A percentile compares a stretch with the other conserved stretches of the same genome.
phyloP scores from a whole-genome alignment of 2,888 invertebrate genomes.

The Pherbina coryleti region DNA sequence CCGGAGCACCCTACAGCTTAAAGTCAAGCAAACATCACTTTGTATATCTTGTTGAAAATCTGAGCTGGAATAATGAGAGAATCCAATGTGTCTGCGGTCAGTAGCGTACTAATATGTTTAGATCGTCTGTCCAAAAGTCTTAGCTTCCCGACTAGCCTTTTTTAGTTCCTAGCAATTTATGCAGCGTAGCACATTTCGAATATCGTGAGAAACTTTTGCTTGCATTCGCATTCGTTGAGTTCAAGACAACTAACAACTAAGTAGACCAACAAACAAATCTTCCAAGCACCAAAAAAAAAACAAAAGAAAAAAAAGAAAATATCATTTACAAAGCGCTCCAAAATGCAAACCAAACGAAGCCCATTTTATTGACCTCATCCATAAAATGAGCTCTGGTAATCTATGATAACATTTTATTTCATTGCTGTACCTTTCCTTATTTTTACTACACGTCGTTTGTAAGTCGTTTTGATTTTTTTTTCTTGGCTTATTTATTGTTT shows the following conservation, averaged over 20 bases:
- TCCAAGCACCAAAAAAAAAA: neutral
- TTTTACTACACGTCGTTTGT: neutral
- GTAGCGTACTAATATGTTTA: too few species aligned
- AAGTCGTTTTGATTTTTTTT: neutral
- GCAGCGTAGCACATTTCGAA: neutral
- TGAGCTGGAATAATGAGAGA: too few species aligned
- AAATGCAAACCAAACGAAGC: conserved; percentile 33
- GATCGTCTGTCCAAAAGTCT: too few species aligned
- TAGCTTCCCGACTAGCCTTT: neutral
- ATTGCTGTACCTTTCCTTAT: neutral
- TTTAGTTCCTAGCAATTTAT: conserved; percentile 5
- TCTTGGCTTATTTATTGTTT: neutral
- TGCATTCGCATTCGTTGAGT: neutral
- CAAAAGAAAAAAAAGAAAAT: neutral
- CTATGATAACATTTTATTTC: conserved; percentile 38
- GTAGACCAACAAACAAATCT: neutral
- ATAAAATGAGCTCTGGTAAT: conserved; percentile 44
- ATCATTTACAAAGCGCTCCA: neutral
- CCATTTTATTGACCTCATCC: conserved; percentile 44
- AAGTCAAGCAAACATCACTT: too few species aligned
- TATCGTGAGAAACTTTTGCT: conserved; percentile 9
- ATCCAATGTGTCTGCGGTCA: too few species aligned
- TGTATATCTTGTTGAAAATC: too few species aligned
- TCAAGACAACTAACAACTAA: too few species aligned
- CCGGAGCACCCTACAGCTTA: neutral